A percentile compares a stretch with the other conserved stretches of the same genome.
These are phyloP conservation scores for Acropternis orthonyx DNA, from an alignment of 2,797 vertebrate genomes.

Conservation along the genomic window DNA sequence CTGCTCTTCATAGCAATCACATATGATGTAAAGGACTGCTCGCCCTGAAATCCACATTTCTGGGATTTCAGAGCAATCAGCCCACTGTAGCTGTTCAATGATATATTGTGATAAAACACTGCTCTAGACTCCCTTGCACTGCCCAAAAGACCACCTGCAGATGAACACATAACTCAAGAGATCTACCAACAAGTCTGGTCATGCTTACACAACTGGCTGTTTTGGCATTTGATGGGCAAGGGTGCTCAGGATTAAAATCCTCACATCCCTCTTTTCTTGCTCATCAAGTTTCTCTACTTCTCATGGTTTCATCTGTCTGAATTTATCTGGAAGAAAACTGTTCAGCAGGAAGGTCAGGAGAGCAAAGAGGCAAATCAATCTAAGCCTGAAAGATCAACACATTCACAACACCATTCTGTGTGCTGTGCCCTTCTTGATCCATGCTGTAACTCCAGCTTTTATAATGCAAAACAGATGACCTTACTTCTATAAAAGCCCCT, in stretches of 20 bases:
- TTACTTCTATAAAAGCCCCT: not conserved
- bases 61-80: not conserved
- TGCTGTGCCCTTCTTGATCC: not conserved
- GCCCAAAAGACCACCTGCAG: not conserved
- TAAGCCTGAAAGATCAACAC: not conserved
- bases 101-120: not conserved
- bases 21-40: not conserved
- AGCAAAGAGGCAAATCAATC: not conserved
- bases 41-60: not conserved
- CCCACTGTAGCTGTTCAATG: not conserved
- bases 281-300: not conserved
- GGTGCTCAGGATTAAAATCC: not conserved
- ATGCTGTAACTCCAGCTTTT: not conserved
- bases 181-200: not conserved
- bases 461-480: not conserved
- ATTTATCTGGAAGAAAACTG: not conserved
- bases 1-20: not conserved
- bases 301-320: not conserved
- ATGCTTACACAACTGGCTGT: not conserved
- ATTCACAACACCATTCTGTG: rapidly evolving
- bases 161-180: not conserved
- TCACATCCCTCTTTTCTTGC: not conserved
- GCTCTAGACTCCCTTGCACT: not conserved
- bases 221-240: not conserved
- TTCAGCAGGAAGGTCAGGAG: not conserved